A percentile compares a stretch with the other conserved stretches of the same genome.
Conservation (phyloP, 2,888 invertebrate genomes). For the Serrognathus titanus region DNA sequence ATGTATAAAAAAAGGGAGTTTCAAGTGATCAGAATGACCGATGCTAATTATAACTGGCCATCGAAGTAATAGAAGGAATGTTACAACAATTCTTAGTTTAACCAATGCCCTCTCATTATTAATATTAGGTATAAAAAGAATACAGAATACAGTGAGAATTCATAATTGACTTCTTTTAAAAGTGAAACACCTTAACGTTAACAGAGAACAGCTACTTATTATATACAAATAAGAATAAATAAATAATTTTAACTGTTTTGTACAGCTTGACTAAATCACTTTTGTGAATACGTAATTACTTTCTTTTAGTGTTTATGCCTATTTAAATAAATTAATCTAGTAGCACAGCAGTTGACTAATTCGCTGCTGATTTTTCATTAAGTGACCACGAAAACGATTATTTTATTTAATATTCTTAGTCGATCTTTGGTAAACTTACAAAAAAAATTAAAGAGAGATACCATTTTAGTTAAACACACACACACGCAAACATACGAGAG, state of each 20-base stretch:
- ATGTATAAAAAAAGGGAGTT: slow-evolving; percentile 16
- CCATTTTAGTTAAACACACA: slow-evolving; percentile 3
- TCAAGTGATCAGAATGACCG: slow-evolving; percentile 22
- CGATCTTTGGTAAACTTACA: slow-evolving; percentile 19
- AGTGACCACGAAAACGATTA: slow-evolving; percentile 2
- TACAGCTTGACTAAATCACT: slow-evolving; percentile 22
- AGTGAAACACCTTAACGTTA: not conserved
- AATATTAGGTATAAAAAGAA: slow-evolving; percentile 4
- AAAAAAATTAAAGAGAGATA: not conserved
- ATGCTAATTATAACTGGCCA: slow-evolving; percentile 28
- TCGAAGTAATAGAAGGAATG: slow-evolving; percentile 23
- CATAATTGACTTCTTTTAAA: slow-evolving; percentile 15
- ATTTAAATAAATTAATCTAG: slow-evolving; percentile 7
- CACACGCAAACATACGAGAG: not conserved
- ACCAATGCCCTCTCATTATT: slow-evolving; percentile 22
- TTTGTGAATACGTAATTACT: slow-evolving; percentile 9
- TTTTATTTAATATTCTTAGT: slow-evolving; percentile 6
- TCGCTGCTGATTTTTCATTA: slow-evolving; percentile 12
- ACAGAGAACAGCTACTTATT: not conserved
- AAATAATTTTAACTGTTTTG: slow-evolving; percentile 28
- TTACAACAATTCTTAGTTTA: slow-evolving; percentile 18
- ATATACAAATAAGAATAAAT: slow-evolving; percentile 23
- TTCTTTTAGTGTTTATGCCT: slow-evolving; percentile 2
- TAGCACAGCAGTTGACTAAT: slow-evolving; percentile 18
- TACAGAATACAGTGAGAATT: not conserved